Percentiles rank a stretch among this genome's conserved stretches.
Evolutionary conservation across 2,113 vertebrate species (phyloP).

Genomic region (Salvelinus namaycush): DNA sequence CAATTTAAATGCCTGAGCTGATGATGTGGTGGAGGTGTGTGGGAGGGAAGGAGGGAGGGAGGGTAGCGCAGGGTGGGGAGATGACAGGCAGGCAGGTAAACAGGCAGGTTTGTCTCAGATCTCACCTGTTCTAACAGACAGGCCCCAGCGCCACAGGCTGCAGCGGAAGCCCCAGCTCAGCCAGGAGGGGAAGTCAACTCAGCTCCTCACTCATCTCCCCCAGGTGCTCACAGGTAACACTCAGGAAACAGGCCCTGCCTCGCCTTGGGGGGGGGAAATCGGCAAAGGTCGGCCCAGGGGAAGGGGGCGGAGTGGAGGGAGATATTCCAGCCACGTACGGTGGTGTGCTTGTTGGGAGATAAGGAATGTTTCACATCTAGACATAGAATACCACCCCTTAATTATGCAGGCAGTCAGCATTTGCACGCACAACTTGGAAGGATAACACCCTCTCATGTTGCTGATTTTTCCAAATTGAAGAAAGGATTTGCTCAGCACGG

Average conservation of each 20-base stretch:
- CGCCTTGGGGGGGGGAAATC: constrained; percentile 5
- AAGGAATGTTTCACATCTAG: constrained; percentile 64
- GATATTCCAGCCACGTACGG: constrained; percentile 17
- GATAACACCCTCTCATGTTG: not conserved
- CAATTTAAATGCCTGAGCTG: not conserved
- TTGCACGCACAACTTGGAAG: not conserved
- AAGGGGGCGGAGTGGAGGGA: constrained; percentile 5
- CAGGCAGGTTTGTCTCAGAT: constrained; percentile 64
- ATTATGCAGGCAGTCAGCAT: not conserved
- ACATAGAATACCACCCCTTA: constrained; percentile 13
- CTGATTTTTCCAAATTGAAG: not conserved
- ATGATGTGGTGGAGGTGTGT: constrained; percentile 50
- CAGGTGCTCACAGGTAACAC: constrained; percentile 53
- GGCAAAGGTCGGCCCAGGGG: constrained; percentile 58
- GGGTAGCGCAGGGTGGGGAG: constrained; percentile 40
- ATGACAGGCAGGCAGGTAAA: constrained; percentile 69
- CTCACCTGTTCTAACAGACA: constrained; percentile 60
- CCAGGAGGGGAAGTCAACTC: constrained; percentile 18
- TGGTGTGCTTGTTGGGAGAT: constrained; percentile 38
- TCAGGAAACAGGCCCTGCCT: constrained; percentile 40
- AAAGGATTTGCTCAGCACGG: not conserved
- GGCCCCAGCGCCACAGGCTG: constrained; percentile 45
- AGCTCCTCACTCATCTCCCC: constrained; percentile 19
- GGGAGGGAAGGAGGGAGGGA: not conserved
- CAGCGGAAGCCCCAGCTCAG: constrained; percentile 9